Conservation (phyloP, 2,113 vertebrate species). For the Galeopterus variegatus region DNA sequence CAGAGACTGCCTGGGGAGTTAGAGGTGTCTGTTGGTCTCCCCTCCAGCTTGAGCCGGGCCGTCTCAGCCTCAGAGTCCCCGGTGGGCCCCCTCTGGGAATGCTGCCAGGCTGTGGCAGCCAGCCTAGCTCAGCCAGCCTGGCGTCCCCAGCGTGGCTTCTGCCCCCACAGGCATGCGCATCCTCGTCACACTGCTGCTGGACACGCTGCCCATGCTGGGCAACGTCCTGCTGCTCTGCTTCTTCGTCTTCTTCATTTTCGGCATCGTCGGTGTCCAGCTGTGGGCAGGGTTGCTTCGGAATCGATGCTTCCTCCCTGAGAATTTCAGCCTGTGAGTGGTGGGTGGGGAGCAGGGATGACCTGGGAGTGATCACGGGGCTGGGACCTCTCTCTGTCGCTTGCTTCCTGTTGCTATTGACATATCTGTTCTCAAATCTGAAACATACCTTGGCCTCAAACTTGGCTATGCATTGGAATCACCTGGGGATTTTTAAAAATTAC, state of each 20-base stretch:
- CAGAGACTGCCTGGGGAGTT: neutral
- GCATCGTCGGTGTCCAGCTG: conserved; percentile 93
- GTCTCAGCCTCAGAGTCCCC: neutral
- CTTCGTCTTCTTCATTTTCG: conserved; percentile 97
- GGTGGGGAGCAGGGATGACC: neutral
- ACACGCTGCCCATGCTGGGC: conserved; percentile 96
- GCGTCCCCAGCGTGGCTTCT: conserved; percentile 75
- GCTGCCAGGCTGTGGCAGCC: conserved; percentile 23
- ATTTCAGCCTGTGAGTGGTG: conserved; percentile 97
- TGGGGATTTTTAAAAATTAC: neutral
- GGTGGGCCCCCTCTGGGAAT: neutral
- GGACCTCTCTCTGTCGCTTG: neutral
- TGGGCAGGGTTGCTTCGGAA: conserved; percentile 95
- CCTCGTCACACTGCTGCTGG: conserved; percentile 94
- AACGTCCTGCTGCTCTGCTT: conserved; percentile 94
- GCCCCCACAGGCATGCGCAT: conserved; percentile 93
- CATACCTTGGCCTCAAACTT: neutral
- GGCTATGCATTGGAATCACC: neutral
- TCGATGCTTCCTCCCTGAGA: conserved; percentile 95
- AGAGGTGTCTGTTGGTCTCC: neutral
- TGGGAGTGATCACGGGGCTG: neutral
- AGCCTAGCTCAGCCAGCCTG: conserved; percentile 51
- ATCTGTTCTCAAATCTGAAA: neutral
- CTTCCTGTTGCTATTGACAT: neutral
- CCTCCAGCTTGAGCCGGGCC: neutral